Base-by-base conservation (phyloP, 1,140 invertebrate genomes). In the Chymomyza costata region DNA sequence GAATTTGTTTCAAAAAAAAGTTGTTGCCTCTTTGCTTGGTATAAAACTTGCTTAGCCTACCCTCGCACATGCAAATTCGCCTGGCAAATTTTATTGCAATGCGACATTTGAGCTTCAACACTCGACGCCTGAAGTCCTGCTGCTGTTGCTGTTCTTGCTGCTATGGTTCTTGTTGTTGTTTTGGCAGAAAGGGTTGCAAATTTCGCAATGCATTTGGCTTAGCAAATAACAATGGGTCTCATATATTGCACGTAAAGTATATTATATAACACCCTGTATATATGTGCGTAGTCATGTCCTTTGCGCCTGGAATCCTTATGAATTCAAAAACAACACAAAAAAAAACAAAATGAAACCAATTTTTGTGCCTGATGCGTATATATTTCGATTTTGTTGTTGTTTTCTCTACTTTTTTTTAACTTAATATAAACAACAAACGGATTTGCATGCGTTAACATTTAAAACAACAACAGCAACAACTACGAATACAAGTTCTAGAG, bases 71-170 rank as follows among this genome's bases (percentile, higher is more conserved):
- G 49, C 51, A 39, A 48, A 62, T 65, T 28, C 5, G 61, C 28
- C 46, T 34, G 55, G 53, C 53, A 71, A 78, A 68, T 67, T 80
- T 73, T 80, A 80, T 81, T 80, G 73, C 73, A 80, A 65, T 80
- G 73, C 73, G 73, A 80, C 73, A 80, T 80, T 80, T 80, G 67
- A 80, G 73, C 73, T 80, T 80, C 67, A 80, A 80, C 71, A 80
- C 71, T 76, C 71, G 65, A 67, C 64, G 70, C 69, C 71, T 76
- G 73, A 76, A 69, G 71, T 76, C 73, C 64, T 28, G 34, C 44
- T 30, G 59, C 58, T 54, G 62, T 40, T 41, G 28, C 21, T 58
- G 21, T 35, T 60, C 39, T 39, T 59, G 51, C 45, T 45, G 54
- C 47, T 41, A 11, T 50, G 45, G 31, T 56, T 17, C 25, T 14